Conservation (phyloP, 1,140 invertebrate genomes). For the Polypedilum vanderplanki region DNA sequence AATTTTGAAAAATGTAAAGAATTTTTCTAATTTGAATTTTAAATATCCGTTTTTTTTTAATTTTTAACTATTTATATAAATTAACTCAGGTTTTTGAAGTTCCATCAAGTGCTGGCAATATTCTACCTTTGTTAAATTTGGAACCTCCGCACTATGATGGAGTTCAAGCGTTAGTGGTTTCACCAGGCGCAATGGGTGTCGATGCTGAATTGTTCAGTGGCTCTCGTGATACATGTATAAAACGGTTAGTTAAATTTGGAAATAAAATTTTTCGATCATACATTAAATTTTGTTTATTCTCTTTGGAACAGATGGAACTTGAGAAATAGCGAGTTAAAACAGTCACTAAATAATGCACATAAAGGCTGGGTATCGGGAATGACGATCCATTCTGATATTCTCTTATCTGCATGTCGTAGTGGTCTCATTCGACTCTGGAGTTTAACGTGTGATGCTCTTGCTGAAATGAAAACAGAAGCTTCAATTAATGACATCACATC, state of each 20-base stretch:
- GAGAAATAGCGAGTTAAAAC: slow-evolving; percentile 55
- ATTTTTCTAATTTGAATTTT: no score
- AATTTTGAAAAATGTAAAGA: no score
- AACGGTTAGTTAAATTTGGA: slow-evolving; percentile 44
- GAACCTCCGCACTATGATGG: slow-evolving; percentile 89
- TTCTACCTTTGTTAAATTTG: slow-evolving; percentile 61
- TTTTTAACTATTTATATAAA: slow-evolving; percentile 31
- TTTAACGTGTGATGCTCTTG: slow-evolving; percentile 53
- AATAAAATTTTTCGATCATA: background rate
- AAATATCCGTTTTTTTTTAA: no score
- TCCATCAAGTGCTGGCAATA: slow-evolving; percentile 47
- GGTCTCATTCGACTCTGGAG: slow-evolving; percentile 72
- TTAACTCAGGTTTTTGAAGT: slow-evolving; percentile 55
- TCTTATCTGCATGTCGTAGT: slow-evolving; percentile 70
- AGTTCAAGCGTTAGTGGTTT: slow-evolving; percentile 70
- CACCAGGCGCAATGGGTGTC: slow-evolving; percentile 46
- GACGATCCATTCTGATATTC: slow-evolving; percentile 46
- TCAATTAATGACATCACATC: slow-evolving; percentile 70
- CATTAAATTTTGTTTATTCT: background rate
- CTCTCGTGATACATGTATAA: slow-evolving; percentile 80
- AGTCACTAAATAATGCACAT: slow-evolving; percentile 80
- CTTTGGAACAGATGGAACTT: slow-evolving; percentile 68
- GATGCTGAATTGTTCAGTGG: slow-evolving; percentile 67
- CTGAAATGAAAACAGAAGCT: slow-evolving; percentile 67
- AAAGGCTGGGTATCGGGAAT: slow-evolving; percentile 84